Percentiles rank a stretch among this genome's conserved stretches.
phyloP scores from a whole-genome alignment of 2,888 invertebrate genomes.

The Ctena decussata region DNA sequence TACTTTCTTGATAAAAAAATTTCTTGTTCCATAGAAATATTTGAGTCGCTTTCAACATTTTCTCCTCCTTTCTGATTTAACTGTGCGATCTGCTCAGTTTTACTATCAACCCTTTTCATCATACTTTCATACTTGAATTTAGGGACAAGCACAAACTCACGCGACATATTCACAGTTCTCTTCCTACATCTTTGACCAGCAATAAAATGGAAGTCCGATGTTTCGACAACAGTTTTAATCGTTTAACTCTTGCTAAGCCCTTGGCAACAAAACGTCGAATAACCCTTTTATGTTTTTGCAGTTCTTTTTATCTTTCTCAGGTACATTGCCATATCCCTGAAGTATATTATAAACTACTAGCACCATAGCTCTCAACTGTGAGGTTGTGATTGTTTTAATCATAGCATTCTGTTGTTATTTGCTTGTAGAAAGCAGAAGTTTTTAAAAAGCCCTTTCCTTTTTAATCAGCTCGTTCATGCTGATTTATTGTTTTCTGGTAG shows the following conservation, averaged over 20 bases:
- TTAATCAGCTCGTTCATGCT: neutral
- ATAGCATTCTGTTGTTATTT: neutral
- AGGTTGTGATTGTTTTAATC: neutral
- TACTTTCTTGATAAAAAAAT: too few species aligned
- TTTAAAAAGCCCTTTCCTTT: too few species aligned
- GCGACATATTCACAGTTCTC: conserved; percentile 26
- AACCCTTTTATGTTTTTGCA: neutral
- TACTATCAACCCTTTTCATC: neutral
- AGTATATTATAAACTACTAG: neutral
- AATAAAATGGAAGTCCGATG: too few species aligned
- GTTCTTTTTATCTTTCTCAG: neutral
- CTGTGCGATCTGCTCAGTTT: neutral
- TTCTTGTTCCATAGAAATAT: too few species aligned
- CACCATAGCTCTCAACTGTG: neutral
- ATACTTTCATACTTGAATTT: conserved; percentile 29
- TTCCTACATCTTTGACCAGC: too few species aligned
- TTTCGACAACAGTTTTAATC: neutral
- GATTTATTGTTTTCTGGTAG: neutral
- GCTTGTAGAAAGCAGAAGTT: neutral
- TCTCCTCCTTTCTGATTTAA: too few species aligned
- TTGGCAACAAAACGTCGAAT: neutral
- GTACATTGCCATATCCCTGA: neutral
- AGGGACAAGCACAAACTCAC: conserved; percentile 29
- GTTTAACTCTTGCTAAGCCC: neutral
- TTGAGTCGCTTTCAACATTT: neutral